Evolutionary conservation across 2,888 invertebrate species (phyloP), one percentile per base, ranked within the genome.

Genomic region (Sipha maydis): DNA sequence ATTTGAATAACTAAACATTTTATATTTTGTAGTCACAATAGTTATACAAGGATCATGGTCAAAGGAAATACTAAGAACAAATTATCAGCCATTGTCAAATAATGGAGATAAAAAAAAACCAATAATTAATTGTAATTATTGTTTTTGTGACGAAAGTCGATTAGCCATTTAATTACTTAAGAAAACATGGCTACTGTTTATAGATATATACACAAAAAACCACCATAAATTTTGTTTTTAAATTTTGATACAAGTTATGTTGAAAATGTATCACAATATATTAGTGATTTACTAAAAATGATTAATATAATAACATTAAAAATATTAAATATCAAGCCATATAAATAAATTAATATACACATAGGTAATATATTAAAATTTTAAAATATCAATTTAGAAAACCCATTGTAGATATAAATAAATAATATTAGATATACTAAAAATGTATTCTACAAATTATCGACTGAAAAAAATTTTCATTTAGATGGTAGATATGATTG

Each of bases 1-100:
- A 69, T 67, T 41, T 67, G 19, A 41, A 38, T 67, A 38, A 38
- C 41, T 11, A 17, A 80, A 69, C 67, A 80, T 9, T 41, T 21
- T 19, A 80, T 1, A 80, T 80, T 28, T 19, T 19, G 67, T 19
- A 56, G 41, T 61, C n/a, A 71, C 17, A 71, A 54, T 41, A 71
- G 71, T 54, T 31, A 31, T 28, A 31, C 0, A 17, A 61, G 41
- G 84, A 85, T 85, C 84, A 85, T 1, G 84, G 84, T 41, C 84
- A 14, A 77, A 85, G 28, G 1, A 61, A 77, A 76, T 77, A 77
- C 19, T 76, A 67, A 31, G 48, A 76, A 76, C 3, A 61, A 61
- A 76, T 34, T 56, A 71, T 56, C 21, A 61, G 11, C 41, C 34
- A 77, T 28, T 77, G 84, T 85, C 38, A 61, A 84, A 61, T 28